A percentile compares a stretch with the other conserved stretches of the same genome.
Evolutionary conservation across 2,888 invertebrate species (phyloP).

Genomic region (Steromphala cineraria): DNA sequence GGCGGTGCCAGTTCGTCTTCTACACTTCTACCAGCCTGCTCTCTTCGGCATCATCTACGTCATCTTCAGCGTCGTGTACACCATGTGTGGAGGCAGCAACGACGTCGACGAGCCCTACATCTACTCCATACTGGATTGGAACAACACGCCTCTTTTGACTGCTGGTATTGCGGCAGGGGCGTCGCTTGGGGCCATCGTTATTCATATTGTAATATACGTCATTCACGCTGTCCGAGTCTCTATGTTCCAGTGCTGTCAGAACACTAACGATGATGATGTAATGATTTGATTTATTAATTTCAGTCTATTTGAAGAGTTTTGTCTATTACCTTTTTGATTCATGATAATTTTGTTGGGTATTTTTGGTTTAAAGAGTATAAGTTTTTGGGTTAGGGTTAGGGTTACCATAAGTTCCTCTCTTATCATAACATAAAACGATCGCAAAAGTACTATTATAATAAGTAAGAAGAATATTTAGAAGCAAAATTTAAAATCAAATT

Average conservation of each 20-base stretch:
- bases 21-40: conserved; percentile 55
- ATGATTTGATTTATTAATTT: background rate
- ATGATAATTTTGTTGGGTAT: too few species aligned
- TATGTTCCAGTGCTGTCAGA: background rate
- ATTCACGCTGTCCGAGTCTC: background rate
- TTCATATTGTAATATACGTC: background rate
- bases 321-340: too few species aligned
- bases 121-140: conserved; percentile 47
- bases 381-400: too few species aligned
- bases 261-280: background rate
- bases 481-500: too few species aligned
- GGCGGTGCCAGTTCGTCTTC: conserved; percentile 49
- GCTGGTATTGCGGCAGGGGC: background rate
- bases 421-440: too few species aligned
- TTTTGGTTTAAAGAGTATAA: too few species aligned
- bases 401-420: too few species aligned
- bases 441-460: too few species aligned
- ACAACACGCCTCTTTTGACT: background rate
- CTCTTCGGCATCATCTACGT: conserved; percentile 43
- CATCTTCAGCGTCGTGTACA: conserved; percentile 45
- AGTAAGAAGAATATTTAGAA: too few species aligned
- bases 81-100: conserved; percentile 44
- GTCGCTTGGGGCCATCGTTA: background rate
- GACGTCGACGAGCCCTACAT: conserved; percentile 36
- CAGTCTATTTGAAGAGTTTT: too few species aligned